phyloP scores from a whole-genome alignment of 1,140 invertebrate species.

The Ladona fulva region DNA sequence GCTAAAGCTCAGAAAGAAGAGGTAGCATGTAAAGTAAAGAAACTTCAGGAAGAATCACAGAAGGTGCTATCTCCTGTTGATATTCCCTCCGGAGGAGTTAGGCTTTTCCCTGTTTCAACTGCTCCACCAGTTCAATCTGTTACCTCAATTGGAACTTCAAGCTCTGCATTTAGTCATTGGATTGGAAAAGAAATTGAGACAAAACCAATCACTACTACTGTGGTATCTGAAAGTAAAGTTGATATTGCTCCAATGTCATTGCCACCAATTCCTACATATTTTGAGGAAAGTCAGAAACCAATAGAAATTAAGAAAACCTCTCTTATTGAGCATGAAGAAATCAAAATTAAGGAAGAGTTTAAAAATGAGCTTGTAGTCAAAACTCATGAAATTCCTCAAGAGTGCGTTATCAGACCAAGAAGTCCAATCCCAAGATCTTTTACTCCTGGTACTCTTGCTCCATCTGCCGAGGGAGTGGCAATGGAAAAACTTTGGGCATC shows the following conservation, averaged over 20 bases:
- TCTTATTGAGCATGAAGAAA: slow-evolving; percentile 12
- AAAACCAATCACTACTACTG: too few relatives aligned
- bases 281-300: too few relatives aligned
- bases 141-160: not conserved
- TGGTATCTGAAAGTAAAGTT: too few relatives aligned
- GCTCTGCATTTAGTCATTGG: not conserved
- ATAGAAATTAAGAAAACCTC: too few relatives aligned
- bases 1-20: slow-evolving; percentile 38
- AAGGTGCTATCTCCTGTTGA: slow-evolving; percentile 45
- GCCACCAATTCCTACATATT: too few relatives aligned
- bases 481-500: slow-evolving; percentile 52
- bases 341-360: not conserved
- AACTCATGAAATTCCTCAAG: not conserved
- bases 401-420: not conserved
- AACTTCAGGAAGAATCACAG: slow-evolving; percentile 48
- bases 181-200: not conserved
- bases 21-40: slow-evolving; percentile 50
- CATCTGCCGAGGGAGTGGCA: slow-evolving; percentile 47
- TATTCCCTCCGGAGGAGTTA: slow-evolving; percentile 52
- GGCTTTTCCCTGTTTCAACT: slow-evolving; percentile 44
- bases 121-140: slow-evolving; percentile 23
- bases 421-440: not conserved
- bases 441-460: slow-evolving; percentile 32
- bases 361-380: not conserved
- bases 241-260: too few relatives aligned